Evolutionary conservation across 1,140 invertebrate genomes (phyloP).

Genomic region (Achatina immaculata): DNA sequence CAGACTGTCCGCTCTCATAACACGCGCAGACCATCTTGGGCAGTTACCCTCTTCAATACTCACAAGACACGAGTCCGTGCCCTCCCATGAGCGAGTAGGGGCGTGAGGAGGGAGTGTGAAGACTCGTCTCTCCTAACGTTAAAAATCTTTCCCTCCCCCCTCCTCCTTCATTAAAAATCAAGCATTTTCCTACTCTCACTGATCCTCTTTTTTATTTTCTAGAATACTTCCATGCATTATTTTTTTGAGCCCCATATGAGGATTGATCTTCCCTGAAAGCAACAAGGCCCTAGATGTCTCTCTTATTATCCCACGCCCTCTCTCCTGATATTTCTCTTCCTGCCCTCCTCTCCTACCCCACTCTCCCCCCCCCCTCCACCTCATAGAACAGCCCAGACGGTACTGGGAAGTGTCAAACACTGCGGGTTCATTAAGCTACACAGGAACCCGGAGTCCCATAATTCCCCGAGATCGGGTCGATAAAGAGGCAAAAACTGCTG

Average conservation of each 20-base stretch:
- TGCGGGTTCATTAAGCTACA: slow-evolving; percentile 17
- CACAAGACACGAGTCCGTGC: not conserved
- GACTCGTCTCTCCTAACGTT: too few species aligned
- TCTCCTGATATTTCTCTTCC: not conserved
- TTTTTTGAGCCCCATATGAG: not conserved
- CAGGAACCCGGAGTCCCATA: not conserved
- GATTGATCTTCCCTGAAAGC: not conserved
- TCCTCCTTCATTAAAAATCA: too few species aligned
- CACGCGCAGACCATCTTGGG: not conserved
- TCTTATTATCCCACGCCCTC: not conserved
- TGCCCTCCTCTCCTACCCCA: not conserved
- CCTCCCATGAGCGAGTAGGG: too few species aligned
- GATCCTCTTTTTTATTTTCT: not conserved
- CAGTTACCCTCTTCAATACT: not conserved
- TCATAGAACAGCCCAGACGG: not conserved
- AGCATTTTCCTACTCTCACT: too few species aligned
- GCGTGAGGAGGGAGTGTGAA: slow-evolving; percentile 1
- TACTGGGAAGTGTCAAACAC: not conserved
- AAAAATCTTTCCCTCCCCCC: not conserved
- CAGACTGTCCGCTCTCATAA: not conserved
- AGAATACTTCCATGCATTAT: not conserved
- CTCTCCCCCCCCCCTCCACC: not conserved
- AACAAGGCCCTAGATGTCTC: not conserved
- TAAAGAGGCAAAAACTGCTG: not conserved
- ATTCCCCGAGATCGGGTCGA: not conserved